Base-by-base conservation (phyloP, 2,888 invertebrate genomes). In the Neocrepidodera transversa region DNA sequence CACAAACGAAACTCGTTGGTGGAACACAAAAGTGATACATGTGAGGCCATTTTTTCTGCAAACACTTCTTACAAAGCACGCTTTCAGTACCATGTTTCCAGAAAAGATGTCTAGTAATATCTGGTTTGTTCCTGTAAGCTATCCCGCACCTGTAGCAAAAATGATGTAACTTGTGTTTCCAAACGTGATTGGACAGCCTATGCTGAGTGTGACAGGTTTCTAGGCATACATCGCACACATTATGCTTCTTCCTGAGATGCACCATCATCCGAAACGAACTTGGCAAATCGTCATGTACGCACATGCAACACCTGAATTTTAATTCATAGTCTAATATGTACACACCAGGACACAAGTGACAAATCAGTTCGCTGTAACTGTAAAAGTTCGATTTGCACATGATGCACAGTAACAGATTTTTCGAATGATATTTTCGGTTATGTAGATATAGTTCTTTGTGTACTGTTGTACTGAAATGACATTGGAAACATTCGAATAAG, bases 11-110 rank as follows among this genome's bases (percentile, higher is more conserved):
- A 54, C 85, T 83, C 7, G 85, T 80, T 2, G 93, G 92, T 35
- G 93, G 93, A 65, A 90, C 86, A 76, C 94, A 94, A 73, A 94
- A 94, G 76, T 94, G 94, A 80, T 93, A 94, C 4, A 93, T 90
- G 78, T 94, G 93, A 0, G 92, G 92, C 94, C 94, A 94, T 71
- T 93, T 93, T 74, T 93, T 94, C 73, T 93, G 92, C 50, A 93
- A 79, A 77, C 94, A 94, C 72, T 85, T 88, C 77, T 92, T 92
- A 75, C 94, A 94, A 28, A 88, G 79, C 1, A 91, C 89, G 79
- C 93, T 93, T 74, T 94, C 92, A 1, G 93, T 93, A 16, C 93
- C 93, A 78, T 95, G 94, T 78, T 94, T 95, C 93, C 94, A 94
- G 77, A 93, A 93, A 55, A 94, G 81, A 81, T 95, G 94, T 74